Base-by-base conservation (phyloP, 2,888 invertebrate species). In the Apocheima hispidaria region DNA sequence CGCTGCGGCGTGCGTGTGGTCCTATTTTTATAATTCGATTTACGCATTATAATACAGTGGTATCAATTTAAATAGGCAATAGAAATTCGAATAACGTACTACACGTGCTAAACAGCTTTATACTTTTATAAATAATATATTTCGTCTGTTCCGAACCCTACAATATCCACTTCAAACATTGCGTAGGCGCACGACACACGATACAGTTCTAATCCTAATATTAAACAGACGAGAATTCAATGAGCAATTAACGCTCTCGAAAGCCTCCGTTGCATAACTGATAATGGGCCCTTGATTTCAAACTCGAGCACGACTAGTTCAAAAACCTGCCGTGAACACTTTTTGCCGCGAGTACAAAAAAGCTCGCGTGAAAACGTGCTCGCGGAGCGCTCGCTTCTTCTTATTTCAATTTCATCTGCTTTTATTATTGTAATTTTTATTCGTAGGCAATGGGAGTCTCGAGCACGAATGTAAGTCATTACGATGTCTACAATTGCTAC, bases 211-310 rank as follows among this genome's bases (percentile, higher is more conserved):
- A 59, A 63, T 44, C 58, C 58, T 60, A 51, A 59, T 78, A 82
- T 77, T 80, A 76, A 82, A 79, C 81, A 84, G 82, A 82, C 82
- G 78, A 83, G 77, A 78, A 79, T 78, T 73, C 75, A 73, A 83
- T 81, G 79, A 73, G 68, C 76, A 86, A 84, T 84, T 85, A 85
- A 80, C 80, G 75, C 75, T 81, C 79, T 77, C 73, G 74, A 78
- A 79, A 75, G 71, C 68, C 72, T 60, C 71, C 70, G 73, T 75
- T 78, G 76, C 75, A 71, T 72, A 77, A 80, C 71, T 68, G 70
- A 75, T 82, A 81, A 78, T 38, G 70, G 78, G 77, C 74, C 74
- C 73, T 76, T 72, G 69, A 75, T 76, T 78, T 70, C 60, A 14
- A 60, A 70, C 63, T 63, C 57, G 12, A 18, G 20, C 44, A 38